These are phyloP conservation scores for Hecatera dysodea DNA, from an alignment of 2,888 invertebrate species.

Conservation along the genomic window DNA sequence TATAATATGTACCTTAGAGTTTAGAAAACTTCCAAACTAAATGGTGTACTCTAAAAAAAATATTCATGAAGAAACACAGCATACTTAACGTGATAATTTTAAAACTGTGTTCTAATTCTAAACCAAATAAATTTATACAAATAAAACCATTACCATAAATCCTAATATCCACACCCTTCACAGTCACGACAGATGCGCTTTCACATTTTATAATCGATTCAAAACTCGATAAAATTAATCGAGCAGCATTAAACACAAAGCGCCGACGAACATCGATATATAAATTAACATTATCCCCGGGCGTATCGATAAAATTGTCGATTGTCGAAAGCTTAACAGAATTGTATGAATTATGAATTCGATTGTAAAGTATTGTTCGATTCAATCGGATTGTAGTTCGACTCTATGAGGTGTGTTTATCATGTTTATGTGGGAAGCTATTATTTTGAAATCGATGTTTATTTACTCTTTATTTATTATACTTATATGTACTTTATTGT, in stretches of 20 bases:
- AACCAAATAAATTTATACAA: conserved; percentile 33
- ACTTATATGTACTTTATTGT: no score
- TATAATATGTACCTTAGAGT: no score
- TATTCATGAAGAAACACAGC: not conserved
- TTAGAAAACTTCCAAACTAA: no score
- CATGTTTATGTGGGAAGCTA: conserved; percentile 48
- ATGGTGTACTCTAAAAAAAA: not conserved
- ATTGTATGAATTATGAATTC: conserved; percentile 69
- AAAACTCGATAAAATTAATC: conserved; percentile 72
- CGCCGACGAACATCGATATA: conserved; percentile 69
- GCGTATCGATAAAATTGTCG: conserved; percentile 70
- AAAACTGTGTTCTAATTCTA: not conserved
- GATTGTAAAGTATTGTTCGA: conserved; percentile 66
- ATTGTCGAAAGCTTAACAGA: conserved; percentile 72
- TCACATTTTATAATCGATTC: conserved; percentile 70
- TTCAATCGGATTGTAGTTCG: conserved; percentile 65
- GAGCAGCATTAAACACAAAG: conserved; percentile 71
- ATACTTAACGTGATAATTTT: not conserved
- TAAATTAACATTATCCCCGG: conserved; percentile 70
- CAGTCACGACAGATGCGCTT: conserved; percentile 76
- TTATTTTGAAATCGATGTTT: conserved; percentile 37
- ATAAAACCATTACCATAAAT: conserved; percentile 70
- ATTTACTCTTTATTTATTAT: not conserved
- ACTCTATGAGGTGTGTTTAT: conserved; percentile 57
- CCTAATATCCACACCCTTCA: conserved; percentile 64